Percentiles rank a stretch among this genome's conserved stretches.
phyloP scores from a whole-genome alignment of 2,113 vertebrate species.

The Craseonycteris thonglongyai region DNA sequence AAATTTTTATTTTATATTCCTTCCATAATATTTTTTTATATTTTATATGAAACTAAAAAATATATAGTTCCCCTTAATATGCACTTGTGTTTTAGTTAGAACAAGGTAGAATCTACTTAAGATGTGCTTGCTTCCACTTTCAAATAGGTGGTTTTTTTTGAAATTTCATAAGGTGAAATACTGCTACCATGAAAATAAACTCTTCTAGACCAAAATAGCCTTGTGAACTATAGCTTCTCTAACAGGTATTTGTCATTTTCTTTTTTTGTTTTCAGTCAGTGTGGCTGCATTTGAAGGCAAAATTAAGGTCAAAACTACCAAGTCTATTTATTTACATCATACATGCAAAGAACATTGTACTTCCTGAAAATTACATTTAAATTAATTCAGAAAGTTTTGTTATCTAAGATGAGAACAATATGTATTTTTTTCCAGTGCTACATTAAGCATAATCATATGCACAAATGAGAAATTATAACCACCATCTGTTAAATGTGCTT shows the following conservation, averaged over 20 bases:
- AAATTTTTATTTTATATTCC: not conserved
- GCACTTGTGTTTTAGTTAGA: not conserved
- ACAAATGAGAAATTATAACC: not conserved
- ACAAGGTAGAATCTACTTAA: not conserved
- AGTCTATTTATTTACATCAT: not conserved
- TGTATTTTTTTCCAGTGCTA: not conserved
- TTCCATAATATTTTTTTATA: not conserved
- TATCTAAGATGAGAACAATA: not conserved
- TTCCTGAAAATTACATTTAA: not conserved
- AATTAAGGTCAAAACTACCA: not conserved
- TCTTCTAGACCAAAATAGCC: not conserved
- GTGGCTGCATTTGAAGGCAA: not conserved
- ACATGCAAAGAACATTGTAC: not conserved
- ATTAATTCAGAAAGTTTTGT: not conserved
- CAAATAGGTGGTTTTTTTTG: not conserved
- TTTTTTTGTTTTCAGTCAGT: not conserved
- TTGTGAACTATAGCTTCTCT: not conserved
- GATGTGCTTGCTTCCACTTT: not conserved
- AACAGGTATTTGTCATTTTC: not conserved
- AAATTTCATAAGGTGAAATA: not conserved
- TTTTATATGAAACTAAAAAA: not conserved
- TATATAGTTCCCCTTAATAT: not conserved
- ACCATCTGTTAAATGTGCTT: not conserved
- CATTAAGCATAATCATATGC: not conserved
- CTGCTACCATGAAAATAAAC: not conserved